phyloP scores from a whole-genome alignment of 2,113 vertebrate genomes.

The Muntiacus muntjak region DNA sequence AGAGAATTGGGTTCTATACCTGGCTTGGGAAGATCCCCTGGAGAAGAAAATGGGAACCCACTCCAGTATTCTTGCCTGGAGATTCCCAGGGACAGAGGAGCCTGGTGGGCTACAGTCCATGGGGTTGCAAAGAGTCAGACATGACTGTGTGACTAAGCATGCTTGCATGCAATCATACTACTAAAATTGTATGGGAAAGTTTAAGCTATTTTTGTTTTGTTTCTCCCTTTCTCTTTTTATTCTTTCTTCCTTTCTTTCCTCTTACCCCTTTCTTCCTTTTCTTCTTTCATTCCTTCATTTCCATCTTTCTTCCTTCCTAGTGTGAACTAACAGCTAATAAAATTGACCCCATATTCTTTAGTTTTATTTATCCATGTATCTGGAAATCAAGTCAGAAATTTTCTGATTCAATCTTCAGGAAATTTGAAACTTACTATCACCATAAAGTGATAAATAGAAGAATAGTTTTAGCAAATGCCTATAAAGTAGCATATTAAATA shows the following conservation, averaged over 20 bases:
- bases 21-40: neutral
- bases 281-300: neutral
- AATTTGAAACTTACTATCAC: neutral
- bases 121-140: neutral
- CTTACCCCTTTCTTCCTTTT: neutral
- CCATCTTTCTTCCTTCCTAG: neutral
- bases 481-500: neutral
- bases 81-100: neutral
- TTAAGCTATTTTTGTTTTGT: neutral
- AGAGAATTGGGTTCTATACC: neutral
- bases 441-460: neutral
- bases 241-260: neutral
- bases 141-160: neutral
- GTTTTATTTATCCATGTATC: neutral
- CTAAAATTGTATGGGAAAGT: neutral
- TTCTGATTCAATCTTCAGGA: neutral
- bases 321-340: neutral
- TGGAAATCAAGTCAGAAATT: neutral
- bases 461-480: neutral
- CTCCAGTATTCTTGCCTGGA: neutral
- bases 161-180: neutral
- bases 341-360: neutral
- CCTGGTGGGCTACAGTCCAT: neutral
- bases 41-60: neutral
- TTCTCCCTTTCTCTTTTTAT: neutral